Base-by-base conservation (phyloP, 2,113 vertebrate genomes). In the Oncorhynchus kisutch region DNA sequence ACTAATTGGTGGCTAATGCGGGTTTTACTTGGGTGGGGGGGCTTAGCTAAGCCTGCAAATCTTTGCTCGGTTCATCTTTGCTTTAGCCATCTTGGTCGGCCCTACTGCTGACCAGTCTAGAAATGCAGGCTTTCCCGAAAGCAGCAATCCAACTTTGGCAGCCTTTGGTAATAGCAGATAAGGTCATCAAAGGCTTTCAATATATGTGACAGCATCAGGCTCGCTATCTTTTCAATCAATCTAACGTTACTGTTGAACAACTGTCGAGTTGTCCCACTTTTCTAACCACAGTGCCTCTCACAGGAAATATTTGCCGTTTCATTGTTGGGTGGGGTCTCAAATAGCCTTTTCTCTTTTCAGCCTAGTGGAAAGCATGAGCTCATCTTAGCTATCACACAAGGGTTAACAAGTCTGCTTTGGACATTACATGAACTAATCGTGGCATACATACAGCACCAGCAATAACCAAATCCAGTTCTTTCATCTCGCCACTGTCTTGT, bases 251-350 rank as follows among this genome's bases (percentile, higher is more conserved):
- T 62, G 59, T 48, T 64, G 20, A 65, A n/a, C 67, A 31, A 68
- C 64, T 67, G 72, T 70, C 66, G 14, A 27, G 48, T 29, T 13
- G 51, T 54, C 51, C 51, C 51, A 54, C 51, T 18, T 54, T 54
- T 54, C 51, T 54, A 54, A 54, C 51, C 51, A 14, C 51, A 54
- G 8, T 45, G 16, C 39, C 31, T 70, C 67, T 45, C n/a, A 82
- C 57, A 76, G 73, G 82, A 85, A 80, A 80, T 84, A 85, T 88
- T 83, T 86, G 75, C 84, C 49, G 81, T 81, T 88, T 88, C 25
- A 79, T 83, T 85, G 67, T 85, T 83, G 93, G 93, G 93, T 93
- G 93, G 92, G 92, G 93, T 93, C 91, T 86, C 82, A 81, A 85
- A 84, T 70, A 81, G 85, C 84, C 80, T 79, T 71, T 76, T 78